A percentile compares a stretch with the other conserved stretches of the same genome.
These are phyloP conservation scores for Micrasema minimum DNA, from an alignment of 1,140 invertebrate species.

Conservation along the genomic window DNA sequence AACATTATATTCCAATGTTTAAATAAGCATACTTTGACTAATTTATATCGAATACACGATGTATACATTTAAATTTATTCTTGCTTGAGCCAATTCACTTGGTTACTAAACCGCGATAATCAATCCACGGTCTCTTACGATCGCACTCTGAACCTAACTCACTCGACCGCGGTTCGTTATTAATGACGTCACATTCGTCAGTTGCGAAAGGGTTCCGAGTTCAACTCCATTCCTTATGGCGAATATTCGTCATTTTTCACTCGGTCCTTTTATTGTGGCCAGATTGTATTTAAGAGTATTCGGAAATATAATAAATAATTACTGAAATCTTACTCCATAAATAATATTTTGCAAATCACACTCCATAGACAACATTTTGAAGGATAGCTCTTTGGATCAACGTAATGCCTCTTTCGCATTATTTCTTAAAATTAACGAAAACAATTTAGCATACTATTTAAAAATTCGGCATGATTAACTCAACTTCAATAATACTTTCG, in stretches of 20 bases:
- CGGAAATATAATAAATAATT: not conserved
- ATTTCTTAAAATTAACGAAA: too few species aligned
- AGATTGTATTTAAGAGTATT: too few species aligned
- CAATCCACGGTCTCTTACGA: slow-evolving; percentile 16
- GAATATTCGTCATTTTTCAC: slow-evolving; percentile 26
- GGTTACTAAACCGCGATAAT: slow-evolving; percentile 42
- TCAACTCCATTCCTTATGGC: slow-evolving; percentile 28
- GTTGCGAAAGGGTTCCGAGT: slow-evolving; percentile 29
- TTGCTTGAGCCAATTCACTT: not conserved
- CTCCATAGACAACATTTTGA: too few species aligned
- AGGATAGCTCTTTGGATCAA: too few species aligned
- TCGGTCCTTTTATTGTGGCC: slow-evolving; percentile 13
- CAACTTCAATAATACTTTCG: too few species aligned
- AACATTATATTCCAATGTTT: too few species aligned
- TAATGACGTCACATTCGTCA: slow-evolving; percentile 41
- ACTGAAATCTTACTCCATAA: not conserved
- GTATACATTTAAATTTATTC: not conserved
- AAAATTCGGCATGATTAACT: too few species aligned
- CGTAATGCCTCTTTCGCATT: too few species aligned
- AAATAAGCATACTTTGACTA: too few species aligned
- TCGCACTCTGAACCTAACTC: slow-evolving; percentile 28
- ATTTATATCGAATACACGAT: too few species aligned
- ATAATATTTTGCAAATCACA: too few species aligned
- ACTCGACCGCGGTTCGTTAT: slow-evolving; percentile 35
- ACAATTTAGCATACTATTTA: too few species aligned